Base-by-base conservation (phyloP, 2,113 vertebrate genomes). In the Syrmaticus mikado region DNA sequence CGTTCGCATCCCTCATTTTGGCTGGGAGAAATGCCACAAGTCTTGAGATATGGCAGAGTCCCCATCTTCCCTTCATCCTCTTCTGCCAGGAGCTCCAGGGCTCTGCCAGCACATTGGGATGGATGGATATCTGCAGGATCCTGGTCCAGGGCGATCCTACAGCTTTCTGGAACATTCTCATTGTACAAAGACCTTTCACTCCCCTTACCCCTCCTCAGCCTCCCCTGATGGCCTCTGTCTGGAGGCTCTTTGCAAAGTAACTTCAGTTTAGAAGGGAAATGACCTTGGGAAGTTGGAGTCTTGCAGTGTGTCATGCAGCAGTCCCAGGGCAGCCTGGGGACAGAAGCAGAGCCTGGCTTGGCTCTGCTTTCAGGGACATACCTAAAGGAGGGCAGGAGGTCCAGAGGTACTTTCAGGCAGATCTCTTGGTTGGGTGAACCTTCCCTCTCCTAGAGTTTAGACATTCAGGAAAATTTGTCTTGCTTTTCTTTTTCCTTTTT, bases 111-210 rank as follows among this genome's bases (percentile, higher is more conserved):
- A 1, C 24, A 10, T 57, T 1, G 6, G 30, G 40, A 13, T 34
- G 53, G 45, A 61, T 0, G 1, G 45, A 19, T 28, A 9, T n/a
- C 38, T 1, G 0, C 11, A 38, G 48, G 34, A 27, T 48, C 11
- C 24, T 27, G 40, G 16, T 25, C 58, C 48, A 58, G 25, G 21
- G 15, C 11, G 32, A 64, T 50, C 14, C n/a, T 40, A 4, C 8
- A 2, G 38, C 43, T 25, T 30, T 7, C 1, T 2, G 53, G 12
- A 45, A 57, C n/a, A 14, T 30, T 52, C n/a, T 14, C 38, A n/a
- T 53, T 45, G 50, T 38, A 45, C 24, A 15, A 52, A 71, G 57
- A 46, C 45, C 50, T 43, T 52, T 34, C 0, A 0, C 1, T 48
- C 22, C n/a, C 25, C 67, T 67, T 13, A n/a, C 16, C 13, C 45